Evolutionary conservation across 92 coral and sea anemone genomes (phyloP), one percentile per base, ranked within the genome.

Genomic region (Galaxea fascicularis): DNA sequence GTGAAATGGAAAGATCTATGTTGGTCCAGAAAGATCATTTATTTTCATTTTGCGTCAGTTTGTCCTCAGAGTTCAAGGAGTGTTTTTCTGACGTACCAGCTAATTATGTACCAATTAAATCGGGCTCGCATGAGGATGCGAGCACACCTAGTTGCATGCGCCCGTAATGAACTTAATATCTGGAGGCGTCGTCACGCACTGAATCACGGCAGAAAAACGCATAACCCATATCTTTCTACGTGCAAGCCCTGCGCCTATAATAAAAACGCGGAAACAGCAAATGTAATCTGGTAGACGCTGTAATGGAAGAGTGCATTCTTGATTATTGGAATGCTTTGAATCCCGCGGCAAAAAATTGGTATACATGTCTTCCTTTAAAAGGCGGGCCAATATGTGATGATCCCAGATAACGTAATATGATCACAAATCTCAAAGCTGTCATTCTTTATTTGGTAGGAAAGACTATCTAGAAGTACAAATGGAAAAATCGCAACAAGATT

Each of bases 111-210:
- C 3, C 68, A 63, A 25, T 63, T 63, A 30, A 8, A 4, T 24
- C 14, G 35, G 30, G 8, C 12, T 71, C 10, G 4, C 15, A 18
- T 71, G 22, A n/a, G 58, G 13, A 6, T 24, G 10, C 6, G 4
- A 26, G 25, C 58, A 39, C 27, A 29, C 74, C 39, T 41, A 3
- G 15, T 4, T 18, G 74, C 16, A 39, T 0, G 7, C 52, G 10
- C 10, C 16, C 31, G 20, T 71, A 12, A 71, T 45, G 12, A 22
- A 9, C 3, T 24, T 71, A 21, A 71, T 45, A 45, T n/a, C 20
- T 71, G 76, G 76, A 45, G 58, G 56, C 51, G 56, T n/a, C 29
- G 68, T 3, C 68, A 27, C 68, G 66, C 66, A 60, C 1, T 3
- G 10, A 21, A 71, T n/a, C 17, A 4, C 0, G n/a, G 56, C 45